Conservation (phyloP, 2,888 invertebrate genomes). For the Cataglyphis cursor region DNA sequence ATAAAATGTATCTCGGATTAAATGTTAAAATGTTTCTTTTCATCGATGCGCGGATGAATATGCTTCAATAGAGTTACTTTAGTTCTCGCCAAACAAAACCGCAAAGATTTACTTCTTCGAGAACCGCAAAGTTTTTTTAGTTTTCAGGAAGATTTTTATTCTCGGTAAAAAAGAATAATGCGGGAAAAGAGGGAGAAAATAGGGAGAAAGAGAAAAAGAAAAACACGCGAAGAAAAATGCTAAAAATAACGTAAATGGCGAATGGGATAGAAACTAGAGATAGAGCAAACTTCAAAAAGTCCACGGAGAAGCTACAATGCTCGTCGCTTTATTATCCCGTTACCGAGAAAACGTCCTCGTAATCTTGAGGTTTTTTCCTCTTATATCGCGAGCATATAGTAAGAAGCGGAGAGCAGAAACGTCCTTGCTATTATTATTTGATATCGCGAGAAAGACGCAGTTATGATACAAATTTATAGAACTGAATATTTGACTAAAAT, state of each 20-base stretch:
- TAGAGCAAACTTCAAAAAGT: conserved; percentile 62
- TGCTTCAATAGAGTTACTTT: conserved; percentile 15
- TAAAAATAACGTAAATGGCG: conserved; percentile 51
- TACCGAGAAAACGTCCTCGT: conserved; percentile 75
- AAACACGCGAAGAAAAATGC: conserved; percentile 23
- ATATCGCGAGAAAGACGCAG: conserved; percentile 12
- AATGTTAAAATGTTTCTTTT: conserved; percentile 15
- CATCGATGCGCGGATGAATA: not conserved
- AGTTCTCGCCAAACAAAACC: conserved; percentile 35
- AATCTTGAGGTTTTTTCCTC: conserved; percentile 73
- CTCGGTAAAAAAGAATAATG: conserved; percentile 34
- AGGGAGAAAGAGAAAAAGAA: conserved; percentile 23
- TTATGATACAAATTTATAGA: conserved; percentile 2
- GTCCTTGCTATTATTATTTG: conserved; percentile 40
- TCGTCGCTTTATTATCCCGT: conserved; percentile 80
- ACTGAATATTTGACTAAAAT: conserved; percentile 24
- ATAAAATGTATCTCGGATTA: not conserved
- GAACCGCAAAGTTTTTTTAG: conserved; percentile 31
- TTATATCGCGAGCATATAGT: not conserved
- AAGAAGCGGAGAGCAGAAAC: not conserved
- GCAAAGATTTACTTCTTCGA: conserved; percentile 39
- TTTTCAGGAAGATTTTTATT: conserved; percentile 63
- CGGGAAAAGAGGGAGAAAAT: conserved; percentile 13
- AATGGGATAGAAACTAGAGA: conserved; percentile 37
- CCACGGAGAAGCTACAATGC: conserved; percentile 72